phyloP scores from a whole-genome alignment of 2,113 vertebrate species.

The Parotia lawesii region DNA sequence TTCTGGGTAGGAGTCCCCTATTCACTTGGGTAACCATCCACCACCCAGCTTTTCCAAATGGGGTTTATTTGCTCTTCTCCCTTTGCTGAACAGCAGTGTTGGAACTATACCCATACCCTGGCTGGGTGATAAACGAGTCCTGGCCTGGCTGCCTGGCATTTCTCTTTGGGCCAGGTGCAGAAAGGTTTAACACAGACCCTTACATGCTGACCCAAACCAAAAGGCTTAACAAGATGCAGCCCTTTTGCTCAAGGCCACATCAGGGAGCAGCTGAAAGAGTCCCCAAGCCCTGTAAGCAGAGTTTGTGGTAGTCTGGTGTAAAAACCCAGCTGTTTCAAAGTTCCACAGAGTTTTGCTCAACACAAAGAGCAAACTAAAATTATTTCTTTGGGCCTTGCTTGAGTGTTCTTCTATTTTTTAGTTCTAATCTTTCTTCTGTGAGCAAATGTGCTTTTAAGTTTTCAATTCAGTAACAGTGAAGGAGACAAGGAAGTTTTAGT shows the following conservation, averaged over 20 bases:
- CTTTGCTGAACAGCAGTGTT: neutral
- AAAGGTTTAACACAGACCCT: neutral
- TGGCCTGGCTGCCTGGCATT: neutral
- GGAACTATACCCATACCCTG: neutral
- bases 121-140: neutral
- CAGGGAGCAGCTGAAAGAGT: neutral
- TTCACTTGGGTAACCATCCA: neutral
- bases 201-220: neutral
- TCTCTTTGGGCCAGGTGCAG: neutral
- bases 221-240: neutral
- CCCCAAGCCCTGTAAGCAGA: neutral
- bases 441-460: neutral
- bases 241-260: neutral
- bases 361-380: neutral
- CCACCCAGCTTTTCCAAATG: neutral
- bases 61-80: neutral
- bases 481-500: neutral
- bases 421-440: neutral
- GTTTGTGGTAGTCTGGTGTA: neutral
- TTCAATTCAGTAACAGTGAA: neutral
- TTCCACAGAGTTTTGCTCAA: neutral
- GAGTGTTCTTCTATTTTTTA: neutral
- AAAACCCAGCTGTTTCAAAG: neutral
- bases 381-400: neutral
- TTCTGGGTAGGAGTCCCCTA: neutral